A percentile compares a stretch with the other conserved stretches of the same genome.
phyloP scores from a whole-genome alignment of 2,888 invertebrate genomes.

The Cactoblastis cactorum region DNA sequence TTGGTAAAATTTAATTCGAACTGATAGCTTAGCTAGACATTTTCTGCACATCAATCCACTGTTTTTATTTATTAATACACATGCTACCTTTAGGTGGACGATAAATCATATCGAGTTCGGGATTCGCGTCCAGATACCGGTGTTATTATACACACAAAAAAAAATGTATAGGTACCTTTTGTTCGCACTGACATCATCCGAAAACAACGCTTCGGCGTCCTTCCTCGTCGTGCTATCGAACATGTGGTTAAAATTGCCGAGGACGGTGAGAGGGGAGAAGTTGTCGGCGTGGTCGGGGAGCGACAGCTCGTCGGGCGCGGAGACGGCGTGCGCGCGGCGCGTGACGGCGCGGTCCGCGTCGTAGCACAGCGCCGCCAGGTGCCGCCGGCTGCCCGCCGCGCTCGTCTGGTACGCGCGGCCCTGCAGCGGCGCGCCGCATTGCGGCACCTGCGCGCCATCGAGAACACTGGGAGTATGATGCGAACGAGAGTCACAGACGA shows the following conservation, averaged over 20 bases:
- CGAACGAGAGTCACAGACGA: too few relatives aligned
- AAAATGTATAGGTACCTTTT: too few relatives aligned
- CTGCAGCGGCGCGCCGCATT: slow-evolving; percentile 53
- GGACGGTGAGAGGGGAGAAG: slow-evolving; percentile 51
- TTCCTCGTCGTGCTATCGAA: slow-evolving; percentile 57
- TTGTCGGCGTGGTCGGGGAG: slow-evolving; percentile 44
- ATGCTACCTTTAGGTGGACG: too few relatives aligned
- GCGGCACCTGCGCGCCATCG: slow-evolving; percentile 40
- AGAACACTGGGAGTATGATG: too few relatives aligned
- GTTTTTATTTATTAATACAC: too few relatives aligned
- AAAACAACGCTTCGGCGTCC: slow-evolving; percentile 59
- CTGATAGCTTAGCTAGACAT: too few relatives aligned
- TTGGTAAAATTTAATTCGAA: too few relatives aligned
- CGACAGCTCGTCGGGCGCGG: slow-evolving; percentile 31
- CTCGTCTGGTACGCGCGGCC: slow-evolving; percentile 58
- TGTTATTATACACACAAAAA: too few relatives aligned
- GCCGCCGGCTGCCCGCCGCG: slow-evolving; percentile 31
- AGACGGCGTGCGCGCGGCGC: slow-evolving; percentile 32
- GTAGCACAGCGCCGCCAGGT: slow-evolving; percentile 60
- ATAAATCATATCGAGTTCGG: too few relatives aligned
- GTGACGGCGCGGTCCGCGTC: slow-evolving; percentile 54
- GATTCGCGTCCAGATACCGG: too few relatives aligned
- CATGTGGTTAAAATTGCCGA: slow-evolving; percentile 72
- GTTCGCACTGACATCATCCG: slow-evolving; percentile 50
- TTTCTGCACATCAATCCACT: too few relatives aligned